Evolutionary conservation across 2,113 vertebrate genomes (phyloP).

Genomic region (Serilophus lunatus): DNA sequence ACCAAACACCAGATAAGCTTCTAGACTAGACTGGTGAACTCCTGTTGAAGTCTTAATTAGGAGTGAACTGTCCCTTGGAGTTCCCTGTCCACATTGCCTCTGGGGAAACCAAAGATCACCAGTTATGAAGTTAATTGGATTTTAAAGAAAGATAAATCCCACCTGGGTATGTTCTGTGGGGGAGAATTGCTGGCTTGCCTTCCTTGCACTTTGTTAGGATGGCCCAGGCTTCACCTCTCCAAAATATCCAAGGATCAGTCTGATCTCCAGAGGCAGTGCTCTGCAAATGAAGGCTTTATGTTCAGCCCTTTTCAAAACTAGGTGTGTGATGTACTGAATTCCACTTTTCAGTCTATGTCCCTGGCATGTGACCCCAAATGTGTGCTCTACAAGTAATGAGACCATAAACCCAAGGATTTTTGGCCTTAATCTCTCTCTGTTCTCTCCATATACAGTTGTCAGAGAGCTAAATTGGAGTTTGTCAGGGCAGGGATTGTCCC

Average conservation of each 20-base stretch:
- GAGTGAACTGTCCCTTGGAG: background rate
- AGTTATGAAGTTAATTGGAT: background rate
- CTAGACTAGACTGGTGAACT: background rate
- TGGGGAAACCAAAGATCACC: background rate
- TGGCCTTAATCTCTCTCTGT: background rate
- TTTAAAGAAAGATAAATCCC: background rate
- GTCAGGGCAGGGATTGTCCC: background rate
- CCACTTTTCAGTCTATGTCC: background rate
- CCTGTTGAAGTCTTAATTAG: background rate
- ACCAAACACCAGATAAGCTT: background rate
- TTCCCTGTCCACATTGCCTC: rapidly evolving
- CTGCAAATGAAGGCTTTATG: background rate
- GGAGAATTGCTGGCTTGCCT: background rate
- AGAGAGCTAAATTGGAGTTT: background rate
- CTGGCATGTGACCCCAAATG: background rate
- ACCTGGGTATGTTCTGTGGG: background rate
- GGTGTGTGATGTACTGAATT: background rate
- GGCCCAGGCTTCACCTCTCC: background rate
- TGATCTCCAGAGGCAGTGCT: background rate
- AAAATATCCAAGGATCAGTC: background rate
- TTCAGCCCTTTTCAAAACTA: background rate
- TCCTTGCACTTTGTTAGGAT: background rate
- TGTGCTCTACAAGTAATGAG: background rate
- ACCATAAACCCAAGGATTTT: background rate
- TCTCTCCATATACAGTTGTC: background rate